phyloP scores from a whole-genome alignment of 1,140 invertebrate species.

The Drosophila takahashii region DNA sequence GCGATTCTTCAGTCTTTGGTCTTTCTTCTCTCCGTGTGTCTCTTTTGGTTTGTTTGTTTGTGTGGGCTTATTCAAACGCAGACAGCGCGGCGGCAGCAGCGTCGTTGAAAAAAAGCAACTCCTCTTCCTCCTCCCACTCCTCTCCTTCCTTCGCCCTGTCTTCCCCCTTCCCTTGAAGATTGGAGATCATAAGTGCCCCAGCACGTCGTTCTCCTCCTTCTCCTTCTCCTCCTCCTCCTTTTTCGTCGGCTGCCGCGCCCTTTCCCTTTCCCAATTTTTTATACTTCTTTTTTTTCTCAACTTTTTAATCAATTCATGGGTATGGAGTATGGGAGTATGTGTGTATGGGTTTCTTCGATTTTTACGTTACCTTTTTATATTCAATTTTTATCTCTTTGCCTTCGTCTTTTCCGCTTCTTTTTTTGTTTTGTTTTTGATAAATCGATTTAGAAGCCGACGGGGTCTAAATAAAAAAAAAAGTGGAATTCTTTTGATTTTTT shows the following conservation, averaged over 20 bases:
- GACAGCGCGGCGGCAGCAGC: slow-evolving; percentile 77
- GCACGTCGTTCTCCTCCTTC: slow-evolving; percentile 39
- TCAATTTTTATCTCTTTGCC: slow-evolving; percentile 82
- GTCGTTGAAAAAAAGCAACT: slow-evolving; percentile 36
- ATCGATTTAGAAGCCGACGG: slow-evolving; percentile 82
- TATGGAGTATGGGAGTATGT: slow-evolving; percentile 63
- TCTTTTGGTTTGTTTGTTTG: slow-evolving; percentile 34
- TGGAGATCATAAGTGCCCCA: slow-evolving; percentile 53
- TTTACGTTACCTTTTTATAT: slow-evolving; percentile 79
- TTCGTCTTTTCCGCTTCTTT: slow-evolving; percentile 77
- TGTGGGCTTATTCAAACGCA: slow-evolving; percentile 79
- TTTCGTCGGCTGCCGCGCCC: slow-evolving; percentile 33
- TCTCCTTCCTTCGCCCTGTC: slow-evolving; percentile 1
- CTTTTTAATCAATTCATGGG: slow-evolving; percentile 78
- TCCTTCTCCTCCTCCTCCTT: slow-evolving; percentile 7
- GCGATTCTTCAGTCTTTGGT: slow-evolving; percentile 6
- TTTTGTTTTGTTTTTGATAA: slow-evolving; percentile 71
- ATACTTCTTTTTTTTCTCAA: slow-evolving; percentile 59
- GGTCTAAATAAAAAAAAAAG: slow-evolving; percentile 63
- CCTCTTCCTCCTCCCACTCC: background rate
- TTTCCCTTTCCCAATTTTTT: slow-evolving; percentile 41
- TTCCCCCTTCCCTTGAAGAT: slow-evolving; percentile 8
- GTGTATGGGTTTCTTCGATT: slow-evolving; percentile 77
- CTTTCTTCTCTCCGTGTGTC: slow-evolving; percentile 3
- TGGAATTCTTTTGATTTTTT: slow-evolving; percentile 81